Percentiles rank a stretch among this genome's conserved stretches.
Evolutionary conservation across 2,888 invertebrate genomes (phyloP).

Genomic region (Celastrina argiolus): DNA sequence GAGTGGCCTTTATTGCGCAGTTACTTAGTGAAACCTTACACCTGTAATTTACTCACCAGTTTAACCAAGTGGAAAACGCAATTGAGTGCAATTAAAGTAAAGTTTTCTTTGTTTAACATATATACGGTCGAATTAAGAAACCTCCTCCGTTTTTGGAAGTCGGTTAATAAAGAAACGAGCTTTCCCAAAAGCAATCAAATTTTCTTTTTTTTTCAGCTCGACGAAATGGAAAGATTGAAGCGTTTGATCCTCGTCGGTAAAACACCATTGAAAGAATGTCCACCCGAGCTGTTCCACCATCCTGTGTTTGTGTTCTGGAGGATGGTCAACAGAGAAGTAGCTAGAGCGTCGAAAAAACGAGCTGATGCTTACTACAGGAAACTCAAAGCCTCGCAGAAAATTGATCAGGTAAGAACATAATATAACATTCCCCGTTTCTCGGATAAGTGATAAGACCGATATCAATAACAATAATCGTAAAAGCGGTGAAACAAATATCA

Average conservation of each 20-base stretch:
- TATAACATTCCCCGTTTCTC: too few relatives aligned
- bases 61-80: background rate
- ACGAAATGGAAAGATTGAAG: constrained; percentile 83
- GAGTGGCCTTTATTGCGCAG: constrained; percentile 40
- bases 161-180: too few relatives aligned
- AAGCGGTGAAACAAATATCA: too few relatives aligned
- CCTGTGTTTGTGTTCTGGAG: constrained; percentile 83
- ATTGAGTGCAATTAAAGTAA: background rate
- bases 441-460: too few relatives aligned
- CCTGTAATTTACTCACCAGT: background rate
- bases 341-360: constrained; percentile 64
- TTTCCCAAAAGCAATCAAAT: too few relatives aligned
- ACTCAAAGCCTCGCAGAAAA: constrained; percentile 57
- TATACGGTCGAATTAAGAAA: too few relatives aligned
- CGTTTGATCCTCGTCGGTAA: constrained; percentile 82
- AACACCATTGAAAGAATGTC: constrained; percentile 82
- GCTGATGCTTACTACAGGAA: constrained; percentile 69
- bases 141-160: too few relatives aligned
- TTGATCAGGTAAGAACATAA: constrained; percentile 51
- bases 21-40: background rate
- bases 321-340: constrained; percentile 73
- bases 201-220: constrained; percentile 56
- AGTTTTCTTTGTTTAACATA: too few relatives aligned
- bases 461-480: too few relatives aligned
- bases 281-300: constrained; percentile 80